Conservation (phyloP, 1,140 invertebrate genomes). For the Sinella curviseta region DNA sequence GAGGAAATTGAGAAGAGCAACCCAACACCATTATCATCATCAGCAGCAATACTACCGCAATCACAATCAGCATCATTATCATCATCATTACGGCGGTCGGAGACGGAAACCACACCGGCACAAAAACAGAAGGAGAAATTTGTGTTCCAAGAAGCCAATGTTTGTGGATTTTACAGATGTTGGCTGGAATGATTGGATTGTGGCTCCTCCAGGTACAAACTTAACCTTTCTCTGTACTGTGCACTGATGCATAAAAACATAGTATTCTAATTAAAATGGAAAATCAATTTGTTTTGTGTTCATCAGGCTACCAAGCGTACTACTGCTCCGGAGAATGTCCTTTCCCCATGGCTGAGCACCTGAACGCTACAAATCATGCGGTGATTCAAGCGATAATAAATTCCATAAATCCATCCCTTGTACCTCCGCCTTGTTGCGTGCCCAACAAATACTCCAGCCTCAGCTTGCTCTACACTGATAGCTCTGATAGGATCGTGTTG, state of each 20-base stretch:
- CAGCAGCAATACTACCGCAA: background rate
- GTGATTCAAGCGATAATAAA: conserved; percentile 96
- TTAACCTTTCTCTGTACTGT: no score
- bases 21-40: background rate
- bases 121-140: conserved; percentile 68
- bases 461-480: conserved; percentile 92
- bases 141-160: conserved; percentile 80
- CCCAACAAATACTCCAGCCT: conserved; percentile 85
- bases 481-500: conserved; percentile 87
- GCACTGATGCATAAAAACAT: background rate
- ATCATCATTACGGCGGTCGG: background rate
- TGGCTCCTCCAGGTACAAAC: conserved; percentile 84
- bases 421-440: conserved; percentile 92
- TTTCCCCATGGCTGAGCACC: conserved; percentile 85
- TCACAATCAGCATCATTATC: background rate
- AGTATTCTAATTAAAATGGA: no score
- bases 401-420: conserved; percentile 80
- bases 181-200: conserved; percentile 99
- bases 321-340: conserved; percentile 93
- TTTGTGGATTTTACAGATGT: conserved; percentile 95
- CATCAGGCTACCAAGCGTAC: conserved; percentile 83
- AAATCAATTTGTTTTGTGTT: background rate
- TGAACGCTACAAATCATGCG: conserved; percentile 97
- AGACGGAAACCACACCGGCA: conserved; percentile 52
- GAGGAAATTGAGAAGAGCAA: background rate